Conservation (phyloP, 2,888 invertebrate genomes). For the Caenorhabditis auriculariae region DNA sequence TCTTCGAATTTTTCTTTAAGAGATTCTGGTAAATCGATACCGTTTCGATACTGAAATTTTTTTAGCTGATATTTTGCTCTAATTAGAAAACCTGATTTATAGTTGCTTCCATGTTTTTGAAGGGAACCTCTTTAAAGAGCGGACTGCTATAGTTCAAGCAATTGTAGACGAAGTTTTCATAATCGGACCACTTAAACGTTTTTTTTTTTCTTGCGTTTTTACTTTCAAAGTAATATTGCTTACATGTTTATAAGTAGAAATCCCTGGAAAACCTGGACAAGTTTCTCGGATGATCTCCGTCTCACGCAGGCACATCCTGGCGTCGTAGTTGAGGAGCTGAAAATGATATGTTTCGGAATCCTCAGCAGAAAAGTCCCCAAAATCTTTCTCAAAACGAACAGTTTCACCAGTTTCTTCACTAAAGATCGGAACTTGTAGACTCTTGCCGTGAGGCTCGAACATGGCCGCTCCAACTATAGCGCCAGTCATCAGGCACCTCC, state of each 20-base stretch:
- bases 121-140: slow-evolving; percentile 2
- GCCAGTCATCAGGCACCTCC: slow-evolving; percentile 16
- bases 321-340: slow-evolving; percentile 17
- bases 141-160: slow-evolving; percentile 15
- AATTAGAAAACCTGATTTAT: slow-evolving; percentile 13
- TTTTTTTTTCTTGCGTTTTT: neutral
- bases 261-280: slow-evolving; percentile 10
- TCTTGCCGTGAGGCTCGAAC: slow-evolving; percentile 8
- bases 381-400: no score
- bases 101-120: slow-evolving; percentile 9
- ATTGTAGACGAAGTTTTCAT: slow-evolving; percentile 17
- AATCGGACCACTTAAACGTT: slow-evolving; percentile 17
- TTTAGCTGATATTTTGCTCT: neutral
- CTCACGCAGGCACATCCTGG: slow-evolving; percentile 3
- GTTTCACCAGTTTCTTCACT: slow-evolving; percentile 11
- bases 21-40: slow-evolving; percentile 3
- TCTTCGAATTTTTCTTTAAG: slow-evolving; percentile 5
- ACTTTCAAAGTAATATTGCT: no score
- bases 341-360: neutral
- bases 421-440: slow-evolving; percentile 11
- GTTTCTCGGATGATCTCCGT: slow-evolving; percentile 6
- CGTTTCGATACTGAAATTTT: slow-evolving; percentile 23
- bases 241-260: slow-evolving; percentile 6
- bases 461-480: slow-evolving; percentile 20
- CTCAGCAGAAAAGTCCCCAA: no score